These are phyloP conservation scores for Phanerotoma sp. DNA, from an alignment of 2,888 invertebrate species.

Conservation along the genomic window DNA sequence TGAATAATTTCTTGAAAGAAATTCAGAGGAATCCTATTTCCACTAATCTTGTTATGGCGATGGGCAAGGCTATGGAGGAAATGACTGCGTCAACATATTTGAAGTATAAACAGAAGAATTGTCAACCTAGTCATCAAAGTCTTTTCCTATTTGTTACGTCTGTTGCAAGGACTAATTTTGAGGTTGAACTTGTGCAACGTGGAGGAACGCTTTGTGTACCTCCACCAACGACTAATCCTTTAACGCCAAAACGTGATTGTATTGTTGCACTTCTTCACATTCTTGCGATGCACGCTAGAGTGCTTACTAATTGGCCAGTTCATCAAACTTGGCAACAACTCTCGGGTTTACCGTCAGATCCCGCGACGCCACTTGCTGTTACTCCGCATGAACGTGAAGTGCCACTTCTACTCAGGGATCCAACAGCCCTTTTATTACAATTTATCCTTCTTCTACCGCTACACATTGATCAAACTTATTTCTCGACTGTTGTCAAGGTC, in stretches of 20 bases:
- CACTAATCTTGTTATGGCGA: constrained; percentile 79
- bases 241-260: constrained; percentile 77
- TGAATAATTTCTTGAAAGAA: constrained; percentile 67
- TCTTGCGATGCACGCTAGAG: constrained; percentile 80
- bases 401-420: constrained; percentile 85
- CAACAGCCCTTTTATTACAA: constrained; percentile 82
- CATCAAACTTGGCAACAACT: constrained; percentile 64
- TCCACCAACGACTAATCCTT: constrained; percentile 59
- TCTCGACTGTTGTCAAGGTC: constrained; percentile 82
- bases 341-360: constrained; percentile 56
- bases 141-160: constrained; percentile 88
- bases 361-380: constrained; percentile 49
- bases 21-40: constrained; percentile 67
- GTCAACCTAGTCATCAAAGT: constrained; percentile 68
- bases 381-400: constrained; percentile 64
- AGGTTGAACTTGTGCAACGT: constrained; percentile 87
- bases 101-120: constrained; percentile 73
- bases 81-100: constrained; percentile 86
- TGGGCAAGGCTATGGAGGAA: constrained; percentile 92
- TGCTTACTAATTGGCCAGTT: constrained; percentile 66
- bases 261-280: constrained; percentile 87
- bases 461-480: constrained; percentile 84
- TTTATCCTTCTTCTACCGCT: constrained; percentile 82
- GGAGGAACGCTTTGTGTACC: constrained; percentile 73
- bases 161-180: constrained; percentile 87